Base-by-base conservation (phyloP, 1,140 invertebrate genomes). In the Temnothorax longispinosus region DNA sequence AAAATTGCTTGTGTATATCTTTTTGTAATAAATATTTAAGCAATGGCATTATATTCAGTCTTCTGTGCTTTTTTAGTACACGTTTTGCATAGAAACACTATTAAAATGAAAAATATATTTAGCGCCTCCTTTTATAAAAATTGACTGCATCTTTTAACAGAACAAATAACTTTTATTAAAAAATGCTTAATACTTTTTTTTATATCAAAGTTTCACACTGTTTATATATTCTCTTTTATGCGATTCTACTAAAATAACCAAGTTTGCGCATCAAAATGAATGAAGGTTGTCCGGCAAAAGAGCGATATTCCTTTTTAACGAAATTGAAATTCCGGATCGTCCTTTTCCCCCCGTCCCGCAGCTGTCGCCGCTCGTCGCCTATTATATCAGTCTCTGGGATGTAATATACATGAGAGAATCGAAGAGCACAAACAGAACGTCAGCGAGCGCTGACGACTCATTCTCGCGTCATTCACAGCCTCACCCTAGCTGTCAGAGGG, bases 361-460 rank as follows among this genome's bases (percentile, higher is more conserved):
- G 21, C 78, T 72, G 65, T 81, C 78, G 21, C 4, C 27, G 27
- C 58, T 78, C 44, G 18, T 78, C 76, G 47, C 4, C 50, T 32
- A 32, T 71, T 71, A 71, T 56, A 81, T 71, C 65, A 71, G 7
- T 1, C 8, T 72, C 3, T 44, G 27, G 27, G 18, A 44, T 81
- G 35, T 71, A 81, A 56, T 71, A 72, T 81, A 81, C 64, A 56
- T 44, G 35, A 72, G 50, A 81, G 50, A 32, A 58, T 82, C 67
- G 69, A 75, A 75, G 54, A 62, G 69, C 3, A 38, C 80, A 84
- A 84, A 84, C 44, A 84, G 41, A 60, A 60, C 8, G 80, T 82
- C 67, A 60, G 54, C 13, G 80, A 60, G 3, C 58, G 54, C 80
- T 75, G 54, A 84, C 80, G 38, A 84, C n/a, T 84, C 27, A 50